Evolutionary conservation across 2,888 invertebrate species (phyloP), one percentile per base, ranked within the genome.

Genomic region (Amphipyra berbera): DNA sequence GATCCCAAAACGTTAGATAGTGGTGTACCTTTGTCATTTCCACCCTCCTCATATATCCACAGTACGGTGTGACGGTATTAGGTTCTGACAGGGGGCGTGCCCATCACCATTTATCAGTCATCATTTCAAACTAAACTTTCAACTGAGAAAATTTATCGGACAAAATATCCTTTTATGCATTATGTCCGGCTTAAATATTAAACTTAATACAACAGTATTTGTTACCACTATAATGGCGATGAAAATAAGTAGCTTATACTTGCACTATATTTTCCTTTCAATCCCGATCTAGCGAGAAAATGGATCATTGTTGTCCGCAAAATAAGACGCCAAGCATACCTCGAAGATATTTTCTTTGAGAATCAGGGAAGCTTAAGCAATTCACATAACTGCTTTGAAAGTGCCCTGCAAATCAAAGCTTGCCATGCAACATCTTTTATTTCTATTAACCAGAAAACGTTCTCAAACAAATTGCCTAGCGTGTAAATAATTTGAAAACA

Each of bases 401-500:
- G 53, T 72, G 46, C 59, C 54, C 62, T n/a, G 40, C 30, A 65
- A 65, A 44, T 55, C 46, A 47, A 59, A 50, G 40, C 47, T 57
- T 53, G 50, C 69, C 59, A 59, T 75, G 59, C 50, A 60, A 66
- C 52, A 56, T 58, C 58, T 65, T 61, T 65, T 68, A 74, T 66
- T 68, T 67, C 54, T 60, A 48, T 70, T 69, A 74, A 61, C 41
- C 35, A 60, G 53, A 61, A 74, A 70, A 63, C 30, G n/a, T 52
- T 61, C 52, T 47, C 48, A 60, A 65, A 64, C 21, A 62, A 73
- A 73, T 70, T 68, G 60, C 65, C 76, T 64, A 66, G 61, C 68
- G 57, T 64, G 61, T 60, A 57, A 76, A 74, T 68, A 70, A 70
- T 79, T 68, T 72, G 66, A 71, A 79, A 73, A 71, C 72, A 71